A percentile compares a stretch with the other conserved stretches of the same genome.
Evolutionary conservation across 2,888 invertebrate species (phyloP).

Genomic region (Athrips mouffetella): DNA sequence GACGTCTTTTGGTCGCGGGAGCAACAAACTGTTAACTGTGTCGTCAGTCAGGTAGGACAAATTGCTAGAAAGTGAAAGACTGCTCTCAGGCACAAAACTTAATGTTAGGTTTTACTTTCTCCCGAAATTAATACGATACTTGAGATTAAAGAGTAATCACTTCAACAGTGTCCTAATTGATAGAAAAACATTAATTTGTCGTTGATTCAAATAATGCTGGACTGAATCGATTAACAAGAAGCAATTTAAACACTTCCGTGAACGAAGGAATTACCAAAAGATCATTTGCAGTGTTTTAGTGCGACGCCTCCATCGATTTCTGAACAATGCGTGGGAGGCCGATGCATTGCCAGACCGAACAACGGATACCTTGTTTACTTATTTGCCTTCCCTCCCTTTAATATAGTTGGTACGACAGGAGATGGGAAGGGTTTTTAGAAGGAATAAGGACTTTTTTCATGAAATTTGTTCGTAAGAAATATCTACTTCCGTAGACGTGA

Average conservation of each 20-base stretch:
- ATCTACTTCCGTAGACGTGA: conserved; percentile 61
- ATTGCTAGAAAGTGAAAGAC: conserved; percentile 35
- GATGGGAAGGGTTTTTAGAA: conserved; percentile 48
- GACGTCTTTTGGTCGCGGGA: conserved; percentile 21
- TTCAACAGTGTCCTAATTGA: neutral
- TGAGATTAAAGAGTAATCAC: neutral
- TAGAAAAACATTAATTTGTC: neutral
- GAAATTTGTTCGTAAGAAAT: conserved; percentile 50
- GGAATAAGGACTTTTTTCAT: conserved; percentile 44
- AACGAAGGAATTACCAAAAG: conserved; percentile 60
- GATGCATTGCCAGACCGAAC: conserved; percentile 68
- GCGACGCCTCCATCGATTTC: conserved; percentile 60
- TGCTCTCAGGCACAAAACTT: conserved; percentile 18
- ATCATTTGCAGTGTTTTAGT: conserved; percentile 62
- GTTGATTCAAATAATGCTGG: conserved; percentile 17
- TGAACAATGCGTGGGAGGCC: conserved; percentile 65
- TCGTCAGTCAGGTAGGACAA: conserved; percentile 23
- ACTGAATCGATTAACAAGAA: conserved; percentile 45
- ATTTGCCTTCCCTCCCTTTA: conserved; percentile 71
- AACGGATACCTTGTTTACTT: conserved; percentile 66
- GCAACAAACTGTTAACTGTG: conserved; percentile 17
- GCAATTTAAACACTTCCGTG: conserved; percentile 63
- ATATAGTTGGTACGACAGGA: conserved; percentile 54
- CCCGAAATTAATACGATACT: conserved; percentile 19
- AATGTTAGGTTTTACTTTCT: conserved; percentile 27